Conservation (phyloP, 1,140 invertebrate genomes). For the Pectinophora gossypiella region DNA sequence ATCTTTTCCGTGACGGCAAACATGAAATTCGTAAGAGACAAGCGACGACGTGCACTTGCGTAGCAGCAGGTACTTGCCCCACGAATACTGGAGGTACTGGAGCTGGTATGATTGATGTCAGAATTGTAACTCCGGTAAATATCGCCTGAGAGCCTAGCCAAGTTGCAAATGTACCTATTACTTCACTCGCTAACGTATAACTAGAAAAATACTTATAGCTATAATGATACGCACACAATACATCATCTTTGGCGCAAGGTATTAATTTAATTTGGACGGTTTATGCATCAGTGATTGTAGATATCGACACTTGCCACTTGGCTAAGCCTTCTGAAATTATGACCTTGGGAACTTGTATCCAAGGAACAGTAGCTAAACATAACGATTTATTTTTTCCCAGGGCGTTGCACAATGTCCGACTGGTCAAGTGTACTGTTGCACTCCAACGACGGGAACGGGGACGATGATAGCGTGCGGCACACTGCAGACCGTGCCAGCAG, state of each 20-base stretch:
- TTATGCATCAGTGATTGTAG: too few species aligned
- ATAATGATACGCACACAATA: too few species aligned
- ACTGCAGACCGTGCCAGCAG: constrained; percentile 51
- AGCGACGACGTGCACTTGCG: constrained; percentile 50
- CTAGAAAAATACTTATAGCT: too few species aligned
- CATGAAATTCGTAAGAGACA: constrained; percentile 55
- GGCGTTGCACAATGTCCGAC: constrained; percentile 40
- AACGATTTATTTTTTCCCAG: constrained; percentile 18
- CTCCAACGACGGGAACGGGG: constrained; percentile 20
- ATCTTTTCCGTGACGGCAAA: constrained; percentile 6
- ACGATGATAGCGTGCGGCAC: constrained; percentile 35
- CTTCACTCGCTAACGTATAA: too few species aligned
- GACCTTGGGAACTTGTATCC: not conserved
- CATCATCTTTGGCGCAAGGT: too few species aligned
- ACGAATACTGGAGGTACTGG: constrained; percentile 46
- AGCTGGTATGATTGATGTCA: constrained; percentile 76
- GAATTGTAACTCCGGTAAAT: constrained; percentile 78
- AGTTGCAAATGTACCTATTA: not conserved
- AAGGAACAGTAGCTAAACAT: not conserved
- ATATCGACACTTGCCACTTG: too few species aligned
- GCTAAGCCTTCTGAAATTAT: not conserved
- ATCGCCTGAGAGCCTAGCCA: not conserved
- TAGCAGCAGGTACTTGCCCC: constrained; percentile 54
- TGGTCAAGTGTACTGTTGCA: constrained; percentile 72
- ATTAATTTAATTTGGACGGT: too few species aligned